A percentile compares a stretch with the other conserved stretches of the same genome.
Conservation (phyloP, 2,888 invertebrate genomes). For the Drosophila kambysellisi region DNA sequence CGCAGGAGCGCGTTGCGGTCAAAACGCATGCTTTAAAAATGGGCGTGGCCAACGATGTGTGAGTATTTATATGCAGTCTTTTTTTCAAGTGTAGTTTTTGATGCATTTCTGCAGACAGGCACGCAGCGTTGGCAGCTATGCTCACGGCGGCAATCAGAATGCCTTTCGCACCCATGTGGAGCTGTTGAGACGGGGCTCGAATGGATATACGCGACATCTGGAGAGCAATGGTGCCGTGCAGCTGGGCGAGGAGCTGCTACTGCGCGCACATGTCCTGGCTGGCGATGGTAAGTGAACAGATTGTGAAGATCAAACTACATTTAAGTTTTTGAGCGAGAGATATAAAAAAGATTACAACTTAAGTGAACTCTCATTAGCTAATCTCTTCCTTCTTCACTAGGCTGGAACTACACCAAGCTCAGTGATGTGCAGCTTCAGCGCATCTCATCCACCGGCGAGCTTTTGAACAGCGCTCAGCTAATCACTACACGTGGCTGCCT, state of each 20-base stretch:
- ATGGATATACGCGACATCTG: conserved; percentile 86
- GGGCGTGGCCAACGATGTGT: conserved; percentile 85
- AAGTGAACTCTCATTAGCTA: neutral
- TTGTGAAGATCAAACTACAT: no score
- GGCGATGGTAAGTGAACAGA: conserved; percentile 86
- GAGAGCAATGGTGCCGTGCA: conserved; percentile 86
- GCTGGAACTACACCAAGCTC: conserved; percentile 86
- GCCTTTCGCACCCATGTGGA: conserved; percentile 86
- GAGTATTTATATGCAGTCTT: conserved; percentile 50
- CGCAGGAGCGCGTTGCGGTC: conserved; percentile 86
- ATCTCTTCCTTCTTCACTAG: conserved; percentile 44
- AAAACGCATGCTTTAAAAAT: conserved; percentile 86
- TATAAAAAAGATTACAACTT: no score
- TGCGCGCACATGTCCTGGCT: conserved; percentile 86
- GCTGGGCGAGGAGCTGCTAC: conserved; percentile 87
- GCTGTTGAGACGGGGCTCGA: conserved; percentile 85
- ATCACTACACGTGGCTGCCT: conserved; percentile 86
- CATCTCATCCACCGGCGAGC: conserved; percentile 79
- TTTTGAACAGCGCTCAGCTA: conserved; percentile 83
- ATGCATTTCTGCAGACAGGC: conserved; percentile 74
- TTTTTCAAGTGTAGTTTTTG: neutral
- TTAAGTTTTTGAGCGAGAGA: no score
- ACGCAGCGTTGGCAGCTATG: conserved; percentile 84
- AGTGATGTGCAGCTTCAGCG: conserved; percentile 86
- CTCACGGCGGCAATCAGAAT: conserved; percentile 87